Percentiles rank a stretch among this genome's conserved stretches.
Evolutionary conservation across 2,888 invertebrate species (phyloP).

Genomic region (Germaria angustata): DNA sequence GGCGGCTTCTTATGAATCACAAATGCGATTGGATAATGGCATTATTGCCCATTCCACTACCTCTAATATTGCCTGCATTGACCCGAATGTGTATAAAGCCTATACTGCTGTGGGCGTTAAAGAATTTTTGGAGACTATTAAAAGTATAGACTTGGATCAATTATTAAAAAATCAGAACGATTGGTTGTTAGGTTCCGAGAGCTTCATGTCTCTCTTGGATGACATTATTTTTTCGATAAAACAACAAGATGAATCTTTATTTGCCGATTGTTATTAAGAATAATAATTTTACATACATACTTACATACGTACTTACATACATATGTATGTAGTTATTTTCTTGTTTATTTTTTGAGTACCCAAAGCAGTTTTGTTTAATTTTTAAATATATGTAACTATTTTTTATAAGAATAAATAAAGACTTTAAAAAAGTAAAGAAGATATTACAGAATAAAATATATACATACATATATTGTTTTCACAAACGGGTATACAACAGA

Average conservation of each 20-base stretch:
- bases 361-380: no score
- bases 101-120: conserved; percentile 81
- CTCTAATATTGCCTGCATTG: conserved; percentile 61
- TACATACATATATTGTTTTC: no score
- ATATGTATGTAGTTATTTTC: no score
- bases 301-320: neutral
- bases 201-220: conserved; percentile 86
- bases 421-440: no score
- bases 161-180: conserved; percentile 83
- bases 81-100: conserved; percentile 73
- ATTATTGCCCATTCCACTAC: neutral
- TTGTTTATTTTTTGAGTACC: no score
- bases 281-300: neutral
- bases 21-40: conserved; percentile 75
- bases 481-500: no score
- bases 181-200: conserved; percentile 86
- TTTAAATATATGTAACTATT: no score
- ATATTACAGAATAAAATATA: no score
- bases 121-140: conserved; percentile 83
- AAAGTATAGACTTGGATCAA: conserved; percentile 83
- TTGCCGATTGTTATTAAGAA: conserved; percentile 75
- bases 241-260: conserved; percentile 70
- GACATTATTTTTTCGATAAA: conserved; percentile 82
- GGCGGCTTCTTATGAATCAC: conserved; percentile 82
- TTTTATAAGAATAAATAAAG: no score